Evolutionary conservation across 1,140 invertebrate species (phyloP).

Genomic region (Dryas iulia): DNA sequence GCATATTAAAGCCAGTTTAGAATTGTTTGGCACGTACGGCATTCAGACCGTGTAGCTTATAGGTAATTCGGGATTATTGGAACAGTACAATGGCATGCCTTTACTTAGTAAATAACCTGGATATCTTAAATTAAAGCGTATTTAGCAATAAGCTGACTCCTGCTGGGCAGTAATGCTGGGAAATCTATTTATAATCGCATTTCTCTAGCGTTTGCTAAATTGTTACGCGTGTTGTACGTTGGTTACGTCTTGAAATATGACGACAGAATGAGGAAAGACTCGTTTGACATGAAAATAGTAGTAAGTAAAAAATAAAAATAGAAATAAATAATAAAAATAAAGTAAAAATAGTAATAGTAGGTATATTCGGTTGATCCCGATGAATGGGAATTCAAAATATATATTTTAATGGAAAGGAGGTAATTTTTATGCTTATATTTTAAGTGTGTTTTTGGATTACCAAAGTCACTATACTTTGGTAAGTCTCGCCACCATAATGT

Average conservation of each 20-base stretch:
- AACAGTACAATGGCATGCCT: conserved; percentile 1
- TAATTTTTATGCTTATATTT: too few species aligned
- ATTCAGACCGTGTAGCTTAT: conserved; percentile 17
- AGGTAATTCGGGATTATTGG: conserved; percentile 24
- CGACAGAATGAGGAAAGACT: background rate
- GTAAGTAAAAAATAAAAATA: too few species aligned
- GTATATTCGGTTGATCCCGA: too few species aligned
- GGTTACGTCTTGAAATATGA: background rate
- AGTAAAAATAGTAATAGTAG: too few species aligned
- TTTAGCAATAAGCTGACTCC: background rate
- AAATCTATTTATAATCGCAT: background rate
- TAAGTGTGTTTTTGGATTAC: too few species aligned
- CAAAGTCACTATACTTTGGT: too few species aligned
- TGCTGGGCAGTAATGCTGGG: background rate
- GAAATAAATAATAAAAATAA: too few species aligned
- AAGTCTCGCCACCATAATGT: too few species aligned
- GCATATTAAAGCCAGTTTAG: conserved; percentile 30
- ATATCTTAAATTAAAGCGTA: conserved; percentile 6
- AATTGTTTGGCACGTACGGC: conserved; percentile 23
- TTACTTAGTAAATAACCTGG: conserved; percentile 8
- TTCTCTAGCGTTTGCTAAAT: background rate
- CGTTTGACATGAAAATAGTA: too few species aligned
- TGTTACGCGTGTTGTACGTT: background rate
- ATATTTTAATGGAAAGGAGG: too few species aligned
- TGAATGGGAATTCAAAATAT: too few species aligned